Base-by-base conservation (phyloP, 2,888 invertebrate genomes). In the Rotaria sp. region DNA sequence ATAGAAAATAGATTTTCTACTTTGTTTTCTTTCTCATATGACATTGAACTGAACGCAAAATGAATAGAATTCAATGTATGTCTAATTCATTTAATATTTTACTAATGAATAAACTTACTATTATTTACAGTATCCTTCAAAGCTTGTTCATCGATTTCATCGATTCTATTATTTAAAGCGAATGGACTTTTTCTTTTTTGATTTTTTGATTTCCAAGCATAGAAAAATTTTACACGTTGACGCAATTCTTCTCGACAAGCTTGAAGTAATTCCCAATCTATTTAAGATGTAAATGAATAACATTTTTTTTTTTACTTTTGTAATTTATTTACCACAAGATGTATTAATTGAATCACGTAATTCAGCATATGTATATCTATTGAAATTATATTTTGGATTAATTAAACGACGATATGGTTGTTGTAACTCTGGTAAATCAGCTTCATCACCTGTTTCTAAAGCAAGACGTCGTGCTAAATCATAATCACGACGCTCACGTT, bases 151-250 rank as follows among this genome's bases (percentile, higher is more conserved):
- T 89, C 88, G 24, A 88, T 87, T 2, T 67, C 35, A 67, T 67
- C 67, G 0, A 67, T 18, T 1, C 26, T 10, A n/a, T 80, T 45
- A 45, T n/a, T 11, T 15, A 26, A 87, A 0, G 74, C 18, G 0
- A n/a, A 50, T 38, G 87, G 24, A 87, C 87, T 87, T 88, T 88
- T 45, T 87, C 87, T n/a, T 88, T 90, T 90, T 89, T 90, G 91
- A 92, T 97, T 97, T 93, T 96, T 96, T 90, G 96, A 95, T 92
- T 98, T 98, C 98, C 98, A 98, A 87, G 96, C 95, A 92, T 98
- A 97, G 92, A 98, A 99, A 86, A 97, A 97, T 93, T 97, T 97
- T 90, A 98, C 93, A 84, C 98, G 94, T 48, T 98, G 95, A 93
- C 98, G 97, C 93, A 98, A 98, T 92, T 99, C 98, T 90, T 96